These are phyloP conservation scores for Tuberolachnus salignus DNA, from an alignment of 2,888 invertebrate genomes.

Conservation along the genomic window DNA sequence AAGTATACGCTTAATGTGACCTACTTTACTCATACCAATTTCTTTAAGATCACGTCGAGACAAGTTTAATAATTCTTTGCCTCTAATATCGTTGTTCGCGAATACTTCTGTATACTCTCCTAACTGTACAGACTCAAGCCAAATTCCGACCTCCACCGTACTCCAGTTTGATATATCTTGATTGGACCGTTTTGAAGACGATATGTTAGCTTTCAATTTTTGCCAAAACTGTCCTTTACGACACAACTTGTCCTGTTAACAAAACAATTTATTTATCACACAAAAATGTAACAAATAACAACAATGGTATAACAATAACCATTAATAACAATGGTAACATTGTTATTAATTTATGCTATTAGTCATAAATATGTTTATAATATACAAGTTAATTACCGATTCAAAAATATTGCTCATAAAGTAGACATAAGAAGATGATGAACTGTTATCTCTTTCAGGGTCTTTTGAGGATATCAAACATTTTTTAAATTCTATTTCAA, in stretches of 20 bases:
- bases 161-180: slow-evolving; percentile 76
- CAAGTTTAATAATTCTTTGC: slow-evolving; percentile 83
- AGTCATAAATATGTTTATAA: background rate
- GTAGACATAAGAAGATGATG: slow-evolving; percentile 33
- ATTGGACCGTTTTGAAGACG: slow-evolving; percentile 49
- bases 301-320: too few relatives aligned
- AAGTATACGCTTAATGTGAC: slow-evolving; percentile 92
- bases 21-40: slow-evolving; percentile 91
- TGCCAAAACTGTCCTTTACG: slow-evolving; percentile 74
- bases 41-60: slow-evolving; percentile 88
- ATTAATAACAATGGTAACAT: background rate
- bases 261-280: background rate
- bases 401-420: slow-evolving; percentile 42
- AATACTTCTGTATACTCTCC: slow-evolving; percentile 92
- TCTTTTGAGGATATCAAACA: slow-evolving; percentile 62
- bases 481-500: slow-evolving; percentile 76
- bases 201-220: slow-evolving; percentile 66
- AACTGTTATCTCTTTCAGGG: slow-evolving; percentile 27
- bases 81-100: slow-evolving; percentile 87
- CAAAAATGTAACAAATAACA: too few relatives aligned
- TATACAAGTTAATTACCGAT: slow-evolving; percentile 25
- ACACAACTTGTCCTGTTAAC: slow-evolving; percentile 60
- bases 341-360: background rate
- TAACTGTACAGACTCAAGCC: slow-evolving; percentile 88
- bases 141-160: slow-evolving; percentile 84